These are phyloP conservation scores for Eueides isabella DNA, from an alignment of 1,140 invertebrate genomes.

Conservation along the genomic window DNA sequence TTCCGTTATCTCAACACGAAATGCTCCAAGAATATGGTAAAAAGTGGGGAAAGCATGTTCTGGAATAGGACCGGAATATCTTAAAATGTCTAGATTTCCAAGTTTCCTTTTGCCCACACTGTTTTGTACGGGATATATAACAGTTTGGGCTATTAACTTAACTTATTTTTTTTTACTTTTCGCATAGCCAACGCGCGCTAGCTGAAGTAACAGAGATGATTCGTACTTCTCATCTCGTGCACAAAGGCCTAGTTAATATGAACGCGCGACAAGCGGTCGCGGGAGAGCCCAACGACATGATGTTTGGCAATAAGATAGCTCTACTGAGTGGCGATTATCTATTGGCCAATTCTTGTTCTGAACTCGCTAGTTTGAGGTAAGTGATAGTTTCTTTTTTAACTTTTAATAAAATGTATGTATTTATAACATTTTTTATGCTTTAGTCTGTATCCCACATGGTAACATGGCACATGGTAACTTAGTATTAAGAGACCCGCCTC, in stretches of 20 bases:
- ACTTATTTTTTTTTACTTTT: too few relatives aligned
- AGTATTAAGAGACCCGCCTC: background rate
- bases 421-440: too few relatives aligned
- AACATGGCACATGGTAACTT: background rate
- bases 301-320: slow-evolving; percentile 97
- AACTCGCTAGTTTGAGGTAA: slow-evolving; percentile 91
- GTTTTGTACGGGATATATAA: too few relatives aligned
- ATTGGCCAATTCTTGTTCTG: slow-evolving; percentile 93
- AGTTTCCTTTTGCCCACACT: too few relatives aligned
- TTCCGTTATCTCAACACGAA: too few relatives aligned
- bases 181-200: slow-evolving; percentile 93
- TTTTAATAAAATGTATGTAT: too few relatives aligned
- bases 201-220: slow-evolving; percentile 99
- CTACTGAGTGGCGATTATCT: slow-evolving; percentile 96
- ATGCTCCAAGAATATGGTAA: too few relatives aligned
- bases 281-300: slow-evolving; percentile 87
- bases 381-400: background rate
- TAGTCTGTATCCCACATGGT: too few relatives aligned
- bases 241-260: slow-evolving; percentile 95
- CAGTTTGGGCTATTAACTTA: too few relatives aligned
- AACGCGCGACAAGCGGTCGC: slow-evolving; percentile 82
- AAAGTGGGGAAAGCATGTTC: too few relatives aligned
- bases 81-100: too few relatives aligned
- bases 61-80: too few relatives aligned
- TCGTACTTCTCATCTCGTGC: slow-evolving; percentile 96